Evolutionary conservation across 2,797 vertebrate genomes (phyloP).

Genomic region (Prunella strophiata): DNA sequence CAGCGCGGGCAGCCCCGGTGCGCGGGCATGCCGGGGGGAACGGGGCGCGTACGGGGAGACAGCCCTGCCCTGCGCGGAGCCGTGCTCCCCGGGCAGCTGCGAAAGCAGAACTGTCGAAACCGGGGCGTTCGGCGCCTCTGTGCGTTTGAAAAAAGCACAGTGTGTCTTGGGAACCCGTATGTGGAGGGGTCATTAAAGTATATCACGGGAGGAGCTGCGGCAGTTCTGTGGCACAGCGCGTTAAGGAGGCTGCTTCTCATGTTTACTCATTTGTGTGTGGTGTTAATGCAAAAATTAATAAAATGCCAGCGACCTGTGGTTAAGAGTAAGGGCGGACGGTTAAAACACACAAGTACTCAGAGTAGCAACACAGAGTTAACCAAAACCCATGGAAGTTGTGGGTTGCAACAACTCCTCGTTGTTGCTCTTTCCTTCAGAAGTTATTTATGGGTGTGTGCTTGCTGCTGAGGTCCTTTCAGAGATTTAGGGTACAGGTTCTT

Average conservation of each 20-base stretch:
- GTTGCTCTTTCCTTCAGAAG: not conserved
- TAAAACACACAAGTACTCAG: not conserved
- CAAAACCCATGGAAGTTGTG: rapidly evolving
- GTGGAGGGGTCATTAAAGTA: not conserved
- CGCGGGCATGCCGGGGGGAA: too few relatives aligned
- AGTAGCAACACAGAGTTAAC: not conserved
- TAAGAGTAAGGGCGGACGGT: not conserved
- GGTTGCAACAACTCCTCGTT: not conserved
- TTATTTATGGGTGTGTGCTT: not conserved
- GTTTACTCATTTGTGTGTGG: not conserved
- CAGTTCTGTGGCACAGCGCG: not conserved
- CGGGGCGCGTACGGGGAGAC: rapidly evolving
- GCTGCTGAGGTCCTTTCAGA: not conserved
- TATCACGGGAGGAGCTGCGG: rapidly evolving
- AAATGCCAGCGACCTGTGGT: not conserved
- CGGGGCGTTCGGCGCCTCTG: not conserved
- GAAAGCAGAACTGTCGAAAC: rapidly evolving
- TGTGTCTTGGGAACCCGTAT: rapidly evolving
- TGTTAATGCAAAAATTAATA: not conserved
- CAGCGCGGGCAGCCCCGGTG: not conserved
- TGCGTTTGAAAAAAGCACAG: rapidly evolving
- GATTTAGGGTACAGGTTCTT: not conserved
- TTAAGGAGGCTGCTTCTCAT: not conserved
- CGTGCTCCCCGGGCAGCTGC: too few relatives aligned
- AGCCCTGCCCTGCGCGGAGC: too few relatives aligned